phyloP scores from a whole-genome alignment of 2,113 vertebrate species.

The Patagioenas fasciata region DNA sequence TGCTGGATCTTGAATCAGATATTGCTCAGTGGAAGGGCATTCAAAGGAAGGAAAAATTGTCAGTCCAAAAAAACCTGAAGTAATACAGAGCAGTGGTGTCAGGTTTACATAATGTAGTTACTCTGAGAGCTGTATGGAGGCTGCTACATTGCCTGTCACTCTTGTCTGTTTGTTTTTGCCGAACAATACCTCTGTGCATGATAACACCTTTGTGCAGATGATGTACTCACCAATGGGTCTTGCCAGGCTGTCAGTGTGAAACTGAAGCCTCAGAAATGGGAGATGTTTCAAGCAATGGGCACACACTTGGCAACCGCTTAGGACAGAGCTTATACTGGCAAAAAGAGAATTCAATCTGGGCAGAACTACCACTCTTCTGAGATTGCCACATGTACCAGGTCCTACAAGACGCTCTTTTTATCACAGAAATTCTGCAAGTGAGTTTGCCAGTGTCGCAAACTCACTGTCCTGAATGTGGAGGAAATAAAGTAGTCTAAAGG shows the following conservation, averaged over 20 bases:
- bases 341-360: neutral
- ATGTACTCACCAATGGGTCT: neutral
- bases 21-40: neutral
- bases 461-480: neutral
- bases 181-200: fast-evolving
- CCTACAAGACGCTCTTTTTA: neutral
- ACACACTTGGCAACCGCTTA: neutral
- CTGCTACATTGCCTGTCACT: neutral
- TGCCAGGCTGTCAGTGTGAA: neutral
- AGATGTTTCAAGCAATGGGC: neutral
- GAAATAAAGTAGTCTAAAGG: neutral
- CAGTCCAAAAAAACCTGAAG: fast-evolving
- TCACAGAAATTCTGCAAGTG: neutral
- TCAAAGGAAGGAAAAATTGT: neutral
- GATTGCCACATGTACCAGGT: neutral
- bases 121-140: neutral
- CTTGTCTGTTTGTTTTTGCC: neutral
- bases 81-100: neutral
- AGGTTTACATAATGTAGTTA: neutral
- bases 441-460: neutral
- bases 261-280: neutral
- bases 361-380: neutral
- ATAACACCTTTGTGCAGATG: neutral
- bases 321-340: neutral
- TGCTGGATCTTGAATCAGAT: neutral